Evolutionary conservation across 2,113 vertebrate genomes (phyloP).

Genomic region (Platanista minor): DNA sequence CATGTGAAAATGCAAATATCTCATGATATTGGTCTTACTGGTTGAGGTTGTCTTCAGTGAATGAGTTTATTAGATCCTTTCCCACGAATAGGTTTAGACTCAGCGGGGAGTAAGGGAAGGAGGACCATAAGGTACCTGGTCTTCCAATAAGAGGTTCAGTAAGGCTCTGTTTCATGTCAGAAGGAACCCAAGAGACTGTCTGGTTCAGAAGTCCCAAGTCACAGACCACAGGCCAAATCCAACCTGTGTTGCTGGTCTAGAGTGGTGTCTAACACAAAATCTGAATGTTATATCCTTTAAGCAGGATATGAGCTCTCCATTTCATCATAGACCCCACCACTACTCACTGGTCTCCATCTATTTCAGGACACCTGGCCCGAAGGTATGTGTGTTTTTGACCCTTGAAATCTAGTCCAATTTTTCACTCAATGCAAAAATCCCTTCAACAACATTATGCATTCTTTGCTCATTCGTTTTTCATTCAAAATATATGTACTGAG

Average conservation of each 20-base stretch:
- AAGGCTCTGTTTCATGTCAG: background rate
- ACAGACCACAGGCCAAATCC: background rate
- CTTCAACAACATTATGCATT: background rate
- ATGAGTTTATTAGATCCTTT: slow-evolving; percentile 24
- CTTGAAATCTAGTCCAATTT: background rate
- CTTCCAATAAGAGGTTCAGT: background rate
- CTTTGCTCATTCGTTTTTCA: background rate
- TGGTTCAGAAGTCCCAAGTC: background rate
- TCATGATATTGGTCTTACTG: background rate
- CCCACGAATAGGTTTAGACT: background rate
- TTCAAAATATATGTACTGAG: background rate
- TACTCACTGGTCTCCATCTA: background rate
- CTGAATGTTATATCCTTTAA: background rate
- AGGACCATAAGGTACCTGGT: background rate
- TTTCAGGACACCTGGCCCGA: background rate
- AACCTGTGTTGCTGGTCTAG: background rate
- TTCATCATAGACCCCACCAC: background rate
- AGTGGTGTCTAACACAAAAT: background rate
- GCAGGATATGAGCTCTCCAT: background rate
- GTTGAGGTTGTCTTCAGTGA: background rate
- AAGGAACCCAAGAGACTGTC: background rate
- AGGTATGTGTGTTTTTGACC: background rate
- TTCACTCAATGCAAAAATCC: background rate
- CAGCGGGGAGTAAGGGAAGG: background rate
- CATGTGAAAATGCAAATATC: slow-evolving; percentile 9